Evolutionary conservation across 64 coral and sea anemone species (phyloP).

Genomic region (Montipora foliosa): DNA sequence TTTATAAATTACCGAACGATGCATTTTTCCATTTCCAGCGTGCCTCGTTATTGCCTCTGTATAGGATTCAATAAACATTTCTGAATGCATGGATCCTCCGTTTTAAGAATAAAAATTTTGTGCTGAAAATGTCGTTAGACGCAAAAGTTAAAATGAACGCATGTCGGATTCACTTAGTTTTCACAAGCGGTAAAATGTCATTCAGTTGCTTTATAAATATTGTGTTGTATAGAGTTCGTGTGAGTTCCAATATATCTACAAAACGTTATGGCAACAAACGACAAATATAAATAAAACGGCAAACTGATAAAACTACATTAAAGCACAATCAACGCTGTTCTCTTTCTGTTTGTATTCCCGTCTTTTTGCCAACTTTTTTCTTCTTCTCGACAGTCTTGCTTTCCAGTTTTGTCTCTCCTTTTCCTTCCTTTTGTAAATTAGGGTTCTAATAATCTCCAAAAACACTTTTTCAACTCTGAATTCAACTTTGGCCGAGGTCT

Average conservation of each 20-base stretch:
- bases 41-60: no score
- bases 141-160: no score
- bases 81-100: no score
- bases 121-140: no score
- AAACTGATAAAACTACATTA: neutral
- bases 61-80: no score
- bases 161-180: no score
- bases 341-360: neutral
- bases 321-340: neutral
- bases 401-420: slow-evolving; percentile 51
- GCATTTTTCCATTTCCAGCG: no score
- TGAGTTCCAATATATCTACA: neutral
- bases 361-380: neutral
- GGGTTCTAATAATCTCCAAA: slow-evolving; percentile 52
- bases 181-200: no score
- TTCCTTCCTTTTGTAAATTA: slow-evolving; percentile 19
- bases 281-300: neutral
- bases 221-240: neutral
- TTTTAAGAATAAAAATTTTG: no score
- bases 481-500: slow-evolving; percentile 69
- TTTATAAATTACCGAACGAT: no score
- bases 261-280: neutral
- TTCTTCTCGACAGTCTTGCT: slow-evolving; percentile 10
- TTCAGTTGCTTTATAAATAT: no score
- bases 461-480: slow-evolving; percentile 64